Evolutionary conservation across 2,113 vertebrate species (phyloP), one percentile per base, ranked within the genome.

Genomic region (Sceloporus undulatus): DNA sequence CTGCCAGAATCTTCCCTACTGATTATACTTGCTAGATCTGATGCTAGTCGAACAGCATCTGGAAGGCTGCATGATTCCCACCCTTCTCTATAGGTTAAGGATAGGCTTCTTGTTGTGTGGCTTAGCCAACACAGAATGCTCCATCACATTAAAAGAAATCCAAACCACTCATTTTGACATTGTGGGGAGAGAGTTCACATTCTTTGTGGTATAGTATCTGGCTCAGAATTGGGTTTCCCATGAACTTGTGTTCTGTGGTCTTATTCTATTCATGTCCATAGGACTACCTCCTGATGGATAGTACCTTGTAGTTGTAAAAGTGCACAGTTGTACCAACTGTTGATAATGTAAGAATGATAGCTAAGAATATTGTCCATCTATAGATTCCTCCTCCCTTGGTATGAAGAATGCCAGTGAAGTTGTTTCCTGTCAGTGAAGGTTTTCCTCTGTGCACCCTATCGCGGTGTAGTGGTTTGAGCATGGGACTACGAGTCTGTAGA

Each of bases 341-440:
- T 59, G 81, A 71, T 18, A 19, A 68, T 27, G 84, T 40, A 9
- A 87, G 91, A 89, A 82, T 90, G 84, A 27, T 86, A 82, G 68
- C 19, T 5, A 78, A 14, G 66, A 11, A 25, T 66, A 19, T 79
- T 85, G 9, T 7, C 25, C 2, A 0, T 38, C 19, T 2, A 65
- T 14, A n/a, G 9, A 4, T 73, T 77, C 38, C 76, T 62, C 87
- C 25, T 52, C 71, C 34, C 21, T 71, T 27, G 27, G 9, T 16
- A 21, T 66, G 0, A 66, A n/a, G 0, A 9, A 16, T 40, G 88
- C 84, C 66, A 11, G 0, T 11, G 29, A 2, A 21, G 1, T 27
- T 79, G 70, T 52, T 79, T 42, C 56, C 56, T 78, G 68, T n/a
- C 9, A 42, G 66, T 16, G 48, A 65, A 42, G 5, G n/a, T 87